Percentiles rank a stretch among this genome's conserved stretches.
Conservation (phyloP, 2,797 vertebrate genomes). For the Takifugu ocellatus region DNA sequence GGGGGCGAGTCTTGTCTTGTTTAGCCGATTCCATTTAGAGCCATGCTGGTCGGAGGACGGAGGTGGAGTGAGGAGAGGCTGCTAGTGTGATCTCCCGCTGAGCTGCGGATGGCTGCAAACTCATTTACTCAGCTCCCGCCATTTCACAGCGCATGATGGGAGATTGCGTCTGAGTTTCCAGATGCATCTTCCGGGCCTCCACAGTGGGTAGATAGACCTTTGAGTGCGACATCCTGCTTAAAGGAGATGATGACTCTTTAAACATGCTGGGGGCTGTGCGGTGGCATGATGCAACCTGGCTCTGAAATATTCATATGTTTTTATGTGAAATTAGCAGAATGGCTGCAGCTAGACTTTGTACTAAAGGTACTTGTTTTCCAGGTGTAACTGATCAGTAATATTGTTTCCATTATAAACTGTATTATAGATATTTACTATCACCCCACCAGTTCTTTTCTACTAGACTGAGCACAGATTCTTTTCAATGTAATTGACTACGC, state of each 20-base stretch:
- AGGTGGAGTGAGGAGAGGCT: slow-evolving; percentile 49
- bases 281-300: background rate
- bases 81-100: slow-evolving; percentile 35
- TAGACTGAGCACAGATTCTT: no score
- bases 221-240: background rate
- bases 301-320: slow-evolving; percentile 2
- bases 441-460: no score
- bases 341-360: background rate
- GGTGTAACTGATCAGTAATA: no score
- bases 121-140: slow-evolving; percentile 55
- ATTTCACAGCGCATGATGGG: slow-evolving; percentile 58
- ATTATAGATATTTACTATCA: no score
- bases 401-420: no score
- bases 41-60: slow-evolving; percentile 49
- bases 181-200: slow-evolving; percentile 29
- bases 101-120: slow-evolving; percentile 43
- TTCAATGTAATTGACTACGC: no score
- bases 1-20: slow-evolving; percentile 30
- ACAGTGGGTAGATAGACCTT: slow-evolving; percentile 4
- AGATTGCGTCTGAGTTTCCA: slow-evolving; percentile 43
- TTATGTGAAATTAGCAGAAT: background rate
- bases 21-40: slow-evolving; percentile 49
- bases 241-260: background rate
- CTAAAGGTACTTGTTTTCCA: no score
- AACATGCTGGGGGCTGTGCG: no score